Conservation (phyloP, 2,797 vertebrate genomes). For the Heliangelus exortis region DNA sequence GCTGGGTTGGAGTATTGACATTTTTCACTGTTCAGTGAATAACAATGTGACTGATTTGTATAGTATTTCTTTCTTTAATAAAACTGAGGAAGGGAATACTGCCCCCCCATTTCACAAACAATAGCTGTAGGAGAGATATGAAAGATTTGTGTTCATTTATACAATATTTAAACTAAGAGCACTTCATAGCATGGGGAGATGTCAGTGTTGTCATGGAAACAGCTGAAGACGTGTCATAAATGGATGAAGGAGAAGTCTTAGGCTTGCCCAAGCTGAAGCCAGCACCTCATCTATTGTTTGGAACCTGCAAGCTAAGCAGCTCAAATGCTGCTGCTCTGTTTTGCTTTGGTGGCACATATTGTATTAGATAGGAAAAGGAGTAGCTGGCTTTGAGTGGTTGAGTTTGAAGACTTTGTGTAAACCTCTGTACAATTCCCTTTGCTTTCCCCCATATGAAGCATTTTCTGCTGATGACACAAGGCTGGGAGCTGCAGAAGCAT, state of each 20-base stretch:
- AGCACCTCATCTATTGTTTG: neutral
- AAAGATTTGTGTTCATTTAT: conserved; percentile 67
- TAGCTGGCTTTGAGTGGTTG: neutral
- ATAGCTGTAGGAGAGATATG: neutral
- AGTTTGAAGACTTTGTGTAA: neutral
- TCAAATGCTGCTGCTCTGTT: neutral
- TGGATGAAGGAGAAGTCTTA: neutral
- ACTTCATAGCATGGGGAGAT: neutral
- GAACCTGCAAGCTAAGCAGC: neutral
- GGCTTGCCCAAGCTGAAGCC: neutral
- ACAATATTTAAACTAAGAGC: conserved; percentile 57
- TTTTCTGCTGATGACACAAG: neutral
- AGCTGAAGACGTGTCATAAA: conserved; percentile 1
- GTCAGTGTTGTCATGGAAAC: conserved; percentile 51
- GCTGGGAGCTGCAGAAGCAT: neutral
- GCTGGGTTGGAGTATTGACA: neutral
- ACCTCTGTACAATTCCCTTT: neutral
- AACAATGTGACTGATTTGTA: neutral
- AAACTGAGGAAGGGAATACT: neutral
- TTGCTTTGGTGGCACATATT: neutral
- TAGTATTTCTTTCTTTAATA: neutral
- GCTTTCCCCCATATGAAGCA: neutral
- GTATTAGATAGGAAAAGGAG: neutral
- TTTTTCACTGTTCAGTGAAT: neutral
- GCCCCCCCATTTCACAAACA: neutral